Percentiles rank a stretch among this genome's conserved stretches.
phyloP scores from a whole-genome alignment of 2,797 vertebrate genomes.

The Hoplostethus mediterraneus region DNA sequence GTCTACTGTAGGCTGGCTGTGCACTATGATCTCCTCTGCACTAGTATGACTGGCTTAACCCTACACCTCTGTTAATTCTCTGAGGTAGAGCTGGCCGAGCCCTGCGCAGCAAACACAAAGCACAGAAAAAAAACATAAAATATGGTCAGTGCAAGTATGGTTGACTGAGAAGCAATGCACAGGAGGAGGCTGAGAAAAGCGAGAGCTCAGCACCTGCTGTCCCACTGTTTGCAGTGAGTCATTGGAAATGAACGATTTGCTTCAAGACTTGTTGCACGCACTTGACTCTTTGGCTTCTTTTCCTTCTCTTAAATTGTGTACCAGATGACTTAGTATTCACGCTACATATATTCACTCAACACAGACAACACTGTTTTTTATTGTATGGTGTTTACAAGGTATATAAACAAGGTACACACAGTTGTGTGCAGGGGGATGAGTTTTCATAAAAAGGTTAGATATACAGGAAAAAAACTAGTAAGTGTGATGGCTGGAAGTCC shows the following conservation, averaged over 20 bases:
- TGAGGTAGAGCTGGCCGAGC: background rate
- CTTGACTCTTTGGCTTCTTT: background rate
- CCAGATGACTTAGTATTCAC: constrained; percentile 27
- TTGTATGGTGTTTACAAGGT: background rate
- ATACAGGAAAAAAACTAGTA: constrained; percentile 1
- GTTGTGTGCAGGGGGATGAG: too few species aligned
- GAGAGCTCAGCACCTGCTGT: constrained; percentile 59
- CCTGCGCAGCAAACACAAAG: constrained; percentile 21
- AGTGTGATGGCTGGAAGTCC: background rate
- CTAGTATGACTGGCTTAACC: background rate
- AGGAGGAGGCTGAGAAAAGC: constrained; percentile 24
- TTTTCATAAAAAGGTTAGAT: background rate
- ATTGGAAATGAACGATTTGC: constrained; percentile 56
- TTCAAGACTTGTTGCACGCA: constrained; percentile 47
- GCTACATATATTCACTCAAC: constrained; percentile 29
- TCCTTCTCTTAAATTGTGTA: constrained; percentile 37
- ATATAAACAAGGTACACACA: too few species aligned
- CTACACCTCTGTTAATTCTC: background rate
- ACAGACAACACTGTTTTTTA: background rate
- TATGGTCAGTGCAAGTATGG: background rate
- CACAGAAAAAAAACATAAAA: constrained; percentile 9
- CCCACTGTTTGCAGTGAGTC: constrained; percentile 51
- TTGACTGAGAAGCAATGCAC: background rate
- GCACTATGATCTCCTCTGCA: background rate
- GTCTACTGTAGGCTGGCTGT: background rate